Evolutionary conservation across 2,888 invertebrate species (phyloP).

Genomic region (Axea sp.): DNA sequence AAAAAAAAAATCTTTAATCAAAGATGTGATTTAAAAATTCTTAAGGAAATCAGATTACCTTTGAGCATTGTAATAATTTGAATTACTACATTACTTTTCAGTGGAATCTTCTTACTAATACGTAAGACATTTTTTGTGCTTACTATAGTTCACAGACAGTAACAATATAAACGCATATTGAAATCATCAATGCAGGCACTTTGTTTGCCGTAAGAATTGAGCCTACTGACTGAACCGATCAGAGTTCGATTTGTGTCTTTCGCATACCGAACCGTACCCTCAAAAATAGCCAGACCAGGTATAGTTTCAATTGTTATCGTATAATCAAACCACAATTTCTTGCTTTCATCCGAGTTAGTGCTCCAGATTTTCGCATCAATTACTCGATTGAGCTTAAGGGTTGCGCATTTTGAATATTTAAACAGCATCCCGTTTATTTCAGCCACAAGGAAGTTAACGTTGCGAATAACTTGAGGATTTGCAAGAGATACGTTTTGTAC

Average conservation of each 20-base stretch:
- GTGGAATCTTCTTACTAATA: too few relatives aligned
- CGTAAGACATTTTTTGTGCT: too few relatives aligned
- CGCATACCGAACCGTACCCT: slow-evolving; percentile 85
- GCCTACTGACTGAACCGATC: slow-evolving; percentile 87
- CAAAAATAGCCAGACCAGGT: slow-evolving; percentile 88
- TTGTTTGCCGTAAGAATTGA: slow-evolving; percentile 90
- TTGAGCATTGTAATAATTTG: too few relatives aligned
- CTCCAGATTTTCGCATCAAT: slow-evolving; percentile 83
- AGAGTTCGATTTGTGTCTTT: slow-evolving; percentile 79
- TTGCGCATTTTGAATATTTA: slow-evolving; percentile 84
- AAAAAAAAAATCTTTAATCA: too few relatives aligned
- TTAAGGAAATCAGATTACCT: too few relatives aligned
- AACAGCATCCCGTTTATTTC: slow-evolving; percentile 84
- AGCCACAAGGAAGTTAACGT: slow-evolving; percentile 83
- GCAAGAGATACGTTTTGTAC: slow-evolving; percentile 82
- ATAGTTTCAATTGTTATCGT: slow-evolving; percentile 83
- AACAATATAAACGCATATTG: slow-evolving; percentile 89
- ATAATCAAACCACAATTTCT: slow-evolving; percentile 82
- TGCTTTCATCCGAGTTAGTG: slow-evolving; percentile 50
- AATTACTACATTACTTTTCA: too few relatives aligned
- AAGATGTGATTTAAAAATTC: too few relatives aligned
- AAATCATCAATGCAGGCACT: slow-evolving; percentile 88
- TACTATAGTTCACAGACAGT: slow-evolving; percentile 82
- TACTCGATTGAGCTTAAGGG: slow-evolving; percentile 83
- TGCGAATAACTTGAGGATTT: slow-evolving; percentile 81